Evolutionary conservation across 2,888 invertebrate genomes (phyloP).

Genomic region (Conchocele bisecta): DNA sequence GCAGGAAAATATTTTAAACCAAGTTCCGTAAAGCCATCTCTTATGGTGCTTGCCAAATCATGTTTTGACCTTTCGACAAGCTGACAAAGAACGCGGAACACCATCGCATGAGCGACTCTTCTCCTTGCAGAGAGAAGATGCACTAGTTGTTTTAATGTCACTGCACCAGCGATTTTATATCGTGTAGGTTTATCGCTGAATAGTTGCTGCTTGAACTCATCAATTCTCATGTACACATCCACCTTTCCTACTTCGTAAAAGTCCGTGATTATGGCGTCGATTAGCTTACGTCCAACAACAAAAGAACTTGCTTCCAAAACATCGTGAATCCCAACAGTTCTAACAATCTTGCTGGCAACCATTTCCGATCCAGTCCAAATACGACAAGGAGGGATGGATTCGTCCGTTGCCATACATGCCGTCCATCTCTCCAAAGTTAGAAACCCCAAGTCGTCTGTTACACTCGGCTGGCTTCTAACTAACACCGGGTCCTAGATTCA

Average conservation of each 20-base stretch:
- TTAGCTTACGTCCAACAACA: slow-evolving; percentile 25
- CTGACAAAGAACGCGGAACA: slow-evolving; percentile 5
- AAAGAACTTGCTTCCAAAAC: slow-evolving; percentile 7
- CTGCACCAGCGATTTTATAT: neutral
- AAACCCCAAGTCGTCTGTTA: slow-evolving; percentile 29
- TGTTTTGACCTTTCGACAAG: neutral
- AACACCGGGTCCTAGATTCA: slow-evolving; percentile 28
- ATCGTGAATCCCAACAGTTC: slow-evolving; percentile 35
- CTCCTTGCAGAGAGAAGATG: neutral
- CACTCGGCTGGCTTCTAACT: too few species aligned
- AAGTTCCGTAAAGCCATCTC: slow-evolving; percentile 17
- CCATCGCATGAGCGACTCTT: neutral
- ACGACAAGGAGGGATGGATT: slow-evolving; percentile 26
- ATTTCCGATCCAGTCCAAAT: slow-evolving; percentile 25
- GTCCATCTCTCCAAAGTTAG: slow-evolving; percentile 29
- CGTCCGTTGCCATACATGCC: slow-evolving; percentile 26
- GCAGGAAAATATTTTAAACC: slow-evolving; percentile 17
- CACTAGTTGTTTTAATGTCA: neutral
- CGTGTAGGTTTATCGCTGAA: slow-evolving; percentile 7
- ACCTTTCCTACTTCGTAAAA: slow-evolving; percentile 15
- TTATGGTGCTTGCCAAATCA: neutral
- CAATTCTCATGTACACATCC: slow-evolving; percentile 3
- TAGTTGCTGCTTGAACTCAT: slow-evolving; percentile 25
- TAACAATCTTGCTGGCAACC: slow-evolving; percentile 10
- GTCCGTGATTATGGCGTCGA: slow-evolving; percentile 17